Evolutionary conservation across 2,797 vertebrate species (phyloP), one percentile per base, ranked within the genome.

Genomic region (Enoplosus armatus): DNA sequence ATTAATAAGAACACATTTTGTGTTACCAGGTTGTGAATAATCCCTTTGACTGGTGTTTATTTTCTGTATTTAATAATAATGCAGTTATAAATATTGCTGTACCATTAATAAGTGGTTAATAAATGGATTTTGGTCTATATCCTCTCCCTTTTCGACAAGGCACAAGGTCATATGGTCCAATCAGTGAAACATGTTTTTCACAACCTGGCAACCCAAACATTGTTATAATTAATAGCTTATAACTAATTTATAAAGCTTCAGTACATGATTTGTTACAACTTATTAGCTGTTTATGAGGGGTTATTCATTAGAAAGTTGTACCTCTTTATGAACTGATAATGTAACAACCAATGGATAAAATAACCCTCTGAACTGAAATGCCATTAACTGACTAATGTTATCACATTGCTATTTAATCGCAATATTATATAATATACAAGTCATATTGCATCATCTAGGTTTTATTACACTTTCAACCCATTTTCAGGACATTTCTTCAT

Each of bases 381-480:
- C 33, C 3, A 53, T 68, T 27, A 27, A 33, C 3, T 37, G 8
- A 35, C 60, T 39, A 14, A 45, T 27, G 35, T 56, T 64, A 20
- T 63, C 2, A 11, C 12, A 43, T 72, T 37, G 10, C 39, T 74
- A 31, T 54, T 45, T 54, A 33, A 27, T 67, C 11, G 47, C 26
- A 39, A 18, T 8, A 62, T 47, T 47, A 22, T 16, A 43, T 18
- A 18, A 18, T 43, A 43, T 43, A 4, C n/a, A n/a, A n/a, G 3
- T 56, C 11, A 53, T 10, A 75, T 47, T 75, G 72, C 75, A 75
- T 60, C 20, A 50, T 6, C n/a, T 53, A 1, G 29, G 8, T 56
- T 55, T 43, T 10, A 10, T 33, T 65, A 18, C 20, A 54, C 51
- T 72, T 55, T 50, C 12, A 26, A 53, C 12, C 35, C 15, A 16